Evolutionary conservation across 2,113 vertebrate genomes (phyloP), one percentile per base, ranked within the genome.

Genomic region (Eptesicus fuscus): DNA sequence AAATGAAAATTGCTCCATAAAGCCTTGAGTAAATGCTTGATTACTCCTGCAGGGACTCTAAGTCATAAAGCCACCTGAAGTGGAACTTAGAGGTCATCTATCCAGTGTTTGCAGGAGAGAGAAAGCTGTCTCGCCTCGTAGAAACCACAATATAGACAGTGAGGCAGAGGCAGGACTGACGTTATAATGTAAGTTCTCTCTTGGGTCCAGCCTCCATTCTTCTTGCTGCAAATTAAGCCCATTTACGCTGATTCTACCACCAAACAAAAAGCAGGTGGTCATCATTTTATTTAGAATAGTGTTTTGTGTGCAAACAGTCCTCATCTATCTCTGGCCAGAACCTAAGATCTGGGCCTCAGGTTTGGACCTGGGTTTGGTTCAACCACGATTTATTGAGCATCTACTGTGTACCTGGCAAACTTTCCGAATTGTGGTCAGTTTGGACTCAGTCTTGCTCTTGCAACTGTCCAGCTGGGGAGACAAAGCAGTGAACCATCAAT

Each of bases 391-490:
- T 17, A 8, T 23, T 9, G 16, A 44, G 35, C 18, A 10, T 22
- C 18, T 56, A 17, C 63, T n/a, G 0, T 63, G 18, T 17, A 13
- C 65, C 7, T 44, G 13, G 17, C 9, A 2, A 28, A 25, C 1
- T n/a, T 78, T 70, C 42, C 16, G 40, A 30, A 32, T 32, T 8
- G 30, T 12, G 22, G 40, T 44, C n/a, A 61, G 80, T 30, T 23
- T 4, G 17, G 22, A 30, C 23, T 79, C 22, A 30, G 25, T 25
- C 87, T 80, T 23, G 28, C 23, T 70, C 49, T 65, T 61, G 16
- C 35, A 40, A 3, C n/a, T 83, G 20, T 30, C 37, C 30, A 22
- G 56, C 16, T 23, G 1, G 3, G 49, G 51, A 44, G 56, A 79
- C 8, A 9, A 13, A 40, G 5, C 9, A 11, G 6, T 5, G 5